Conservation (phyloP, 2,888 invertebrate species). For the Ormyrus nitidulus region DNA sequence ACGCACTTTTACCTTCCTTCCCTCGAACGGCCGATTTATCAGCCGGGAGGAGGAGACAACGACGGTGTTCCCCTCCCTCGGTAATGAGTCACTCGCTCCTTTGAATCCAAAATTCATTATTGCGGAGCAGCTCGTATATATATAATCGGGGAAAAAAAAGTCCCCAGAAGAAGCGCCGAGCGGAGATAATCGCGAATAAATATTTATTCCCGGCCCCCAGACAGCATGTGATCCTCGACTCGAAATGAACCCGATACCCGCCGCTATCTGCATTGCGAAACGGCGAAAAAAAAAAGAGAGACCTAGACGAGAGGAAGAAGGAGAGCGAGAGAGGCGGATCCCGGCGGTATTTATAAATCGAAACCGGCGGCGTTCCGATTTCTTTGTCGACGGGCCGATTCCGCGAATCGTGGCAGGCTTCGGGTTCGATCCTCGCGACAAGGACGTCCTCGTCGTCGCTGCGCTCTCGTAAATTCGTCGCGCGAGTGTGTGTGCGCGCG, state of each 20-base stretch:
- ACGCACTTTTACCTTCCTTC: not conserved
- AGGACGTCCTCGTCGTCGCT: not conserved
- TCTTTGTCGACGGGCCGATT: slow-evolving; percentile 60
- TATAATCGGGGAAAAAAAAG: not conserved
- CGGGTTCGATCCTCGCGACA: not conserved
- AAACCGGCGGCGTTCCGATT: slow-evolving; percentile 52
- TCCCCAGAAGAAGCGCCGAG: not conserved
- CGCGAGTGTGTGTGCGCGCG: too few relatives aligned
- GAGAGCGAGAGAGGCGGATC: slow-evolving; percentile 1
- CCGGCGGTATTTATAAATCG: slow-evolving; percentile 43
- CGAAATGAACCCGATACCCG: slow-evolving; percentile 15
- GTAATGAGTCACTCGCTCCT: slow-evolving; percentile 43
- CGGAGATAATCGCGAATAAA: not conserved
- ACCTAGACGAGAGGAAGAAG: slow-evolving; percentile 12
- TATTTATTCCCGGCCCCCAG: too few relatives aligned
- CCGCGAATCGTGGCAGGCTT: slow-evolving; percentile 59
- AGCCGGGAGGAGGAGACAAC: not conserved
- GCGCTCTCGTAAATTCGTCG: too few relatives aligned
- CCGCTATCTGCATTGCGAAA: slow-evolving; percentile 16
- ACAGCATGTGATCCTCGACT: slow-evolving; percentile 11
- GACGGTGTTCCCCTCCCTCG: not conserved
- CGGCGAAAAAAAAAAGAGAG: slow-evolving; percentile 5
- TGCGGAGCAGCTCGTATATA: not conserved
- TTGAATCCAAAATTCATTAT: slow-evolving; percentile 45
- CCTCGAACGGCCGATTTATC: slow-evolving; percentile 28